phyloP scores from a whole-genome alignment of 2,113 vertebrate species.

The Peromyscus maniculatus region DNA sequence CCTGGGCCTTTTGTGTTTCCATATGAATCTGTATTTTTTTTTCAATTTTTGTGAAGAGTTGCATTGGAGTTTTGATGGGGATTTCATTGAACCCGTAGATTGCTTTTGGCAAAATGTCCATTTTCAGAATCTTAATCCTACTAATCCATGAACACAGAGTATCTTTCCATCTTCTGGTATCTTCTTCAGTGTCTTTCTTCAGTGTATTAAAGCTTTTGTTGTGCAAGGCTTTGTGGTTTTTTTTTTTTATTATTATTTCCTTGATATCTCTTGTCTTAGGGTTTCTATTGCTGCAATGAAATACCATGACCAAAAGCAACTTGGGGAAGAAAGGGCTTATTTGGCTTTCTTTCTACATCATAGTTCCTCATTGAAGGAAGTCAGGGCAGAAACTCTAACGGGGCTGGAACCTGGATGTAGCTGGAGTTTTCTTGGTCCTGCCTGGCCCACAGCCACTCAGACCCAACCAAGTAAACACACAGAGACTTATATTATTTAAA shows the following conservation, averaged over 20 bases:
- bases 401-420: not conserved
- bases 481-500: too few relatives aligned
- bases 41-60: not conserved
- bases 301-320: not conserved
- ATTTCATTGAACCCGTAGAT: not conserved
- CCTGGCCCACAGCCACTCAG: too few relatives aligned
- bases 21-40: not conserved
- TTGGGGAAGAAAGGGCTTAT: not conserved
- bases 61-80: not conserved
- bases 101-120: not conserved
- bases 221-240: too few relatives aligned
- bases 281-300: not conserved
- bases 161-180: not conserved
- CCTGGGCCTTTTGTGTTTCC: not conserved
- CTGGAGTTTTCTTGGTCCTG: too few relatives aligned
- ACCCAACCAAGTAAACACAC: too few relatives aligned
- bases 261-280: not conserved
- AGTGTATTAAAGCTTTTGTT: not conserved
- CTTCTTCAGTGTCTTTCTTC: not conserved
- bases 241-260: not conserved
- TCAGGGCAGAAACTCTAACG: not conserved
- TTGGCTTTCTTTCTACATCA: not conserved
- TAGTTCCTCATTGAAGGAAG: not conserved
- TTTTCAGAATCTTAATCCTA: not conserved
- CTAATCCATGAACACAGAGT: not conserved